These are phyloP conservation scores for Clarias pachynema DNA, from an alignment of 2,797 vertebrate species.

Conservation along the genomic window DNA sequence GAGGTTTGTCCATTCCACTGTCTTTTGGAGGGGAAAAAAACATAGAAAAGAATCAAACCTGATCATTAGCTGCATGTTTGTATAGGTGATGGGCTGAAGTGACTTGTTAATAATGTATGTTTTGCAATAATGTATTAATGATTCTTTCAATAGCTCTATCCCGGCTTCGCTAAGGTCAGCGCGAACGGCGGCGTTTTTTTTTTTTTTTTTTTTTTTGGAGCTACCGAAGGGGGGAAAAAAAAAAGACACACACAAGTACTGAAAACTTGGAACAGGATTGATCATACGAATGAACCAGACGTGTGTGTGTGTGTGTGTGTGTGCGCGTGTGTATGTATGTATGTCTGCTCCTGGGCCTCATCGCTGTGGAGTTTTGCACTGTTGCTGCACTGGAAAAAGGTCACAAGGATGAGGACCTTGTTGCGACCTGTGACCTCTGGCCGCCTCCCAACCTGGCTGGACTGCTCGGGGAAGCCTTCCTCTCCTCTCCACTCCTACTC, in stretches of 20 bases:
- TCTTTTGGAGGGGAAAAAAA: slow-evolving; percentile 45
- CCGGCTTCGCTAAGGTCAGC: slow-evolving; percentile 76
- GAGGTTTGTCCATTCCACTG: slow-evolving; percentile 56
- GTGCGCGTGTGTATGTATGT: slow-evolving; percentile 43
- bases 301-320: slow-evolving; percentile 56
- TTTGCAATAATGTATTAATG: slow-evolving; percentile 84
- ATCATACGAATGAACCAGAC: too few species aligned
- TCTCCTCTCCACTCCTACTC: slow-evolving; percentile 35
- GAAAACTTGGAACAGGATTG: slow-evolving; percentile 54
- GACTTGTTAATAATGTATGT: slow-evolving; percentile 84
- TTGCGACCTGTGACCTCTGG: slow-evolving; percentile 15
- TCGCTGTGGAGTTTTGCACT: slow-evolving; percentile 51
- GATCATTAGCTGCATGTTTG: slow-evolving; percentile 81
- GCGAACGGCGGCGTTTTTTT: slow-evolving; percentile 68
- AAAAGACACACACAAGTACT: slow-evolving; percentile 58
- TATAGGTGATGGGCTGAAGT: slow-evolving; percentile 77
- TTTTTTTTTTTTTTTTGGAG: slow-evolving; percentile 54
- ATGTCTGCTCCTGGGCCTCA: slow-evolving; percentile 52
- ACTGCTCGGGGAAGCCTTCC: slow-evolving; percentile 72
- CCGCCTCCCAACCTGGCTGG: slow-evolving; percentile 63
- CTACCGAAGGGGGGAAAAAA: slow-evolving; percentile 49
- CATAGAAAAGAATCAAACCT: background rate
- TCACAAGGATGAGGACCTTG: slow-evolving; percentile 36
- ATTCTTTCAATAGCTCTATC: slow-evolving; percentile 74
- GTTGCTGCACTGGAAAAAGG: slow-evolving; percentile 53